These are phyloP conservation scores for Sminthopsis crassicaudata DNA, from an alignment of 2,113 vertebrate genomes.

Conservation along the genomic window DNA sequence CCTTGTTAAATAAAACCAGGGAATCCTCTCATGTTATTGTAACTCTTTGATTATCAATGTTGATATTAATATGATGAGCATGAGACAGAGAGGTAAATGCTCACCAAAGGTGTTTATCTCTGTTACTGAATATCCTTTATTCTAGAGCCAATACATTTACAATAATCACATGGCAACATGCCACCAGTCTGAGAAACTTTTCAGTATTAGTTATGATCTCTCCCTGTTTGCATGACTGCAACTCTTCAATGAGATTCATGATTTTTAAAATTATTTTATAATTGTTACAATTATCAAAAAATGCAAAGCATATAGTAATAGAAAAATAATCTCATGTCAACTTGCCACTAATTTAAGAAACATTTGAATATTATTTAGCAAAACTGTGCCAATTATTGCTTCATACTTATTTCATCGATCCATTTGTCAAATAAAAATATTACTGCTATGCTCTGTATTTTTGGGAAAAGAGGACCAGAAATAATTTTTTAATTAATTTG, in stretches of 20 bases:
- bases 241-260: neutral
- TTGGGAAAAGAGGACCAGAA: neutral
- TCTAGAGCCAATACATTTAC: neutral
- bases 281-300: neutral
- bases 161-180: neutral
- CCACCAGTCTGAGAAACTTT: neutral
- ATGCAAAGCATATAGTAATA: neutral
- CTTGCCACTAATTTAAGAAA: neutral
- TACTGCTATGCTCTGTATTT: neutral
- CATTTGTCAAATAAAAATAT: neutral
- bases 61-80: neutral
- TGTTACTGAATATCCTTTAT: neutral
- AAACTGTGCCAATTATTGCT: neutral
- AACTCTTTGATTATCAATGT: neutral
- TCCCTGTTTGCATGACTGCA: neutral
- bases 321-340: neutral
- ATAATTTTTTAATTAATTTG: neutral
- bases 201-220: neutral
- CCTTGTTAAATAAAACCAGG: neutral
- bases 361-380: neutral
- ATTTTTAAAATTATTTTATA: neutral
- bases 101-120: neutral
- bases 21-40: neutral
- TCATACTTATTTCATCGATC: neutral
- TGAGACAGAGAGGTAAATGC: neutral